Conservation (phyloP, 92 coral and sea anemone species). For the Umimayanthus chanpuru region DNA sequence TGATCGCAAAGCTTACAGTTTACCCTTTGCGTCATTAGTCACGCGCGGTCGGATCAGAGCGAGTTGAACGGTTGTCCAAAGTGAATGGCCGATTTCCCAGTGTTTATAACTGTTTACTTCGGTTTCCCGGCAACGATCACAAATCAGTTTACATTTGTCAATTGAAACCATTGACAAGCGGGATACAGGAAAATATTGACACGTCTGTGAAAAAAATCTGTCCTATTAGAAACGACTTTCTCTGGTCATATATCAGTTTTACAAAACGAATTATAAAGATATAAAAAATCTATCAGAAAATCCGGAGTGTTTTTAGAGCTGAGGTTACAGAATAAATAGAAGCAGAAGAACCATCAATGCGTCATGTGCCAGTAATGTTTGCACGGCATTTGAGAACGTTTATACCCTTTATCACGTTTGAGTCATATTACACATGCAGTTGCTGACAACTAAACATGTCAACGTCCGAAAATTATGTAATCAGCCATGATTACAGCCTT, state of each 20-base stretch:
- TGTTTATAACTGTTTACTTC: slow-evolving; percentile 45
- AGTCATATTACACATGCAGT: background rate
- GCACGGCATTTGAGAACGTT: too few species aligned
- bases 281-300: background rate
- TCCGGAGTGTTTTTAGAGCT: background rate
- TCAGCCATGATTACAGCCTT: background rate
- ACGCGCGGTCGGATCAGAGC: slow-evolving; percentile 18
- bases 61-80: background rate
- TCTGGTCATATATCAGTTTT: background rate
- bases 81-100: background rate
- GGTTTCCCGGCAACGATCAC: slow-evolving; percentile 31
- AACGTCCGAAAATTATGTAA: too few species aligned
- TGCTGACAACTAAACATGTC: background rate
- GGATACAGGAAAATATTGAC: slow-evolving; percentile 21
- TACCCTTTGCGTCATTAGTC: slow-evolving; percentile 21
- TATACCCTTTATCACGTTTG: background rate
- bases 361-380: too few species aligned
- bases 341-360: background rate
- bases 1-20: slow-evolving; percentile 5
- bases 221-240: background rate
- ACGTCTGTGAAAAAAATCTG: slow-evolving; percentile 1
- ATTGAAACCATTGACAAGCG: slow-evolving; percentile 8
- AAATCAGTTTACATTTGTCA: slow-evolving; percentile 43
- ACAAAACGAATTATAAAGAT: background rate
- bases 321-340: too few species aligned